phyloP scores from a whole-genome alignment of 2,888 invertebrate species.

The Oligia latruncula region DNA sequence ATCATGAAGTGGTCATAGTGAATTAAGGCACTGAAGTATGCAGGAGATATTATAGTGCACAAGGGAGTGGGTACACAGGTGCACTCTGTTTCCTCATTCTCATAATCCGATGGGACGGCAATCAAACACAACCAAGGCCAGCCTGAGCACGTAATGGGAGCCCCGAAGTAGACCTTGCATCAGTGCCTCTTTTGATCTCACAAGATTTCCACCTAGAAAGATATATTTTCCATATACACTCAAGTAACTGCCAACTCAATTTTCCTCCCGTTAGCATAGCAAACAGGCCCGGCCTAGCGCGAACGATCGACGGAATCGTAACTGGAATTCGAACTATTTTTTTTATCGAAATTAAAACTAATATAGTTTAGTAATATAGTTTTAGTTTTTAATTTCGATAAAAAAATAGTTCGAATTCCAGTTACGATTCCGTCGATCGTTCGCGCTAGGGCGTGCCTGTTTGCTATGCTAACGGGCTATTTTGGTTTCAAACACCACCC shows the following conservation, averaged over 20 bases:
- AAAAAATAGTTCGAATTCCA: no score
- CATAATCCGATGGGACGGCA: background rate
- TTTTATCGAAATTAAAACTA: background rate
- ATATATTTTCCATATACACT: background rate
- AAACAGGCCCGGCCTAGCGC: constrained; percentile 3
- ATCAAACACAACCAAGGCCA: background rate
- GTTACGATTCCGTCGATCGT: no score
- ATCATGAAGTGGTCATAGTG: no score
- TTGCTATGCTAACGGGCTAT: no score
- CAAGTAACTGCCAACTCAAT: constrained; percentile 19
- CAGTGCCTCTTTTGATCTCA: background rate
- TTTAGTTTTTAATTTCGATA: no score
- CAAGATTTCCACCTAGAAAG: background rate
- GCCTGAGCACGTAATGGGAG: background rate
- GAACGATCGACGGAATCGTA: background rate
- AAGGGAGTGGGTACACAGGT: no score
- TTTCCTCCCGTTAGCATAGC: constrained; percentile 19
- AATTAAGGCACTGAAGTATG: background rate
- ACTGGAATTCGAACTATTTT: background rate
- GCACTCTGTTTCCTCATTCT: background rate
- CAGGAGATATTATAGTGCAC: background rate
- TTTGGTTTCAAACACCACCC: background rate
- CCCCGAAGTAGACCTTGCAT: background rate
- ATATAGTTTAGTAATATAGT: no score
- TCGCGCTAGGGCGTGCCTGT: no score